phyloP scores from a whole-genome alignment of 2,113 vertebrate genomes.

The Psettodes erumei region DNA sequence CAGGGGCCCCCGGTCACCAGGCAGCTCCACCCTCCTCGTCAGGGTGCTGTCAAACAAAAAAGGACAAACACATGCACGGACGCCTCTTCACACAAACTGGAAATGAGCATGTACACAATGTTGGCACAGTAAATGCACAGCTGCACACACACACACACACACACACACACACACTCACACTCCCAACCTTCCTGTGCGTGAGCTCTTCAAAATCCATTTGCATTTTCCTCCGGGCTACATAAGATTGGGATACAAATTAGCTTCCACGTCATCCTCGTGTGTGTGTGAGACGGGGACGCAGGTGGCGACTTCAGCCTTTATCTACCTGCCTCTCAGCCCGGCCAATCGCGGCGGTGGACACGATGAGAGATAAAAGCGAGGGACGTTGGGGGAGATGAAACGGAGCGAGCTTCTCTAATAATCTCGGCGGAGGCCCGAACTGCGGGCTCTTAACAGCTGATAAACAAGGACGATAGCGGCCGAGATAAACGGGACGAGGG shows the following conservation, averaged over 20 bases:
- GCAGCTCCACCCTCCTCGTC: constrained; percentile 89
- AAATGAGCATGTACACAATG: neutral
- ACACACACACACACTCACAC: constrained; percentile 20
- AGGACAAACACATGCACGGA: neutral
- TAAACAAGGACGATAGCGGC: constrained; percentile 53
- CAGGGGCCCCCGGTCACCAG: constrained; percentile 89
- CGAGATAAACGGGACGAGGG: constrained; percentile 24
- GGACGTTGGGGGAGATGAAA: constrained; percentile 55
- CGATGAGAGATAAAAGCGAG: constrained; percentile 61
- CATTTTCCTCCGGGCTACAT: constrained; percentile 63
- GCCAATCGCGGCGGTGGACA: constrained; percentile 58
- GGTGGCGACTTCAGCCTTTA: constrained; percentile 67
- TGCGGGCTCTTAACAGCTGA: constrained; percentile 48
- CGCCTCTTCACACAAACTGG: constrained; percentile 1
- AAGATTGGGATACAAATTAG: constrained; percentile 71
- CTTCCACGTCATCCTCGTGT: constrained; percentile 48
- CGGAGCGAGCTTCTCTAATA: constrained; percentile 61
- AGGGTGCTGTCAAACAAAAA: constrained; percentile 81
- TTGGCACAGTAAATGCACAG: neutral
- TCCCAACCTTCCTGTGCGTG: neutral
- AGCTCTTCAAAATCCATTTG: constrained; percentile 68
- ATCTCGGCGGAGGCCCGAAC: constrained; percentile 44
- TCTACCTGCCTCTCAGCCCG: constrained; percentile 63
- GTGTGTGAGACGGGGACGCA: constrained; percentile 24
- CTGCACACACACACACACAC: constrained; percentile 4